Evolutionary conservation across 2,797 vertebrate genomes (phyloP).

Genomic region (Eulemur rubriventer): DNA sequence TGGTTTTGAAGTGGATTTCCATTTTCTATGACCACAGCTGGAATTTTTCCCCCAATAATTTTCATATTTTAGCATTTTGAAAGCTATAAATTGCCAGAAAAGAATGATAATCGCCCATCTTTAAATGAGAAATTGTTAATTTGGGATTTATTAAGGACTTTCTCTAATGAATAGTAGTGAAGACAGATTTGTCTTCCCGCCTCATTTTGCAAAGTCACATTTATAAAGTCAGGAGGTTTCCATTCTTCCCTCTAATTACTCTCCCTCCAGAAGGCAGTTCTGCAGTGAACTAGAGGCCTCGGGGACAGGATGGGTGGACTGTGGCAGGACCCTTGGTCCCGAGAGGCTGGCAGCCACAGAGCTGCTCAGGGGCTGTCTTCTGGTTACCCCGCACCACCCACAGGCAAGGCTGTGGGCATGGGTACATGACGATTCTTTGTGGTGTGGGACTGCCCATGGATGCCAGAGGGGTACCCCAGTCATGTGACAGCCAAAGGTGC

Average conservation of each 20-base stretch:
- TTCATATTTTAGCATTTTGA: constrained; percentile 81
- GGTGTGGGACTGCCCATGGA: background rate
- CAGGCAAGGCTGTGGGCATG: rapidly evolving
- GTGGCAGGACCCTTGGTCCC: background rate
- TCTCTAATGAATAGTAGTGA: constrained; percentile 85
- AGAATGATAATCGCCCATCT: constrained; percentile 82
- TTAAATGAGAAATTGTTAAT: constrained; percentile 86
- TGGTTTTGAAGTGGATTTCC: constrained; percentile 64
- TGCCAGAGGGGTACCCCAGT: background rate
- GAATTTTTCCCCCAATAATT: constrained; percentile 74
- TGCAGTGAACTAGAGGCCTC: rapidly evolving
- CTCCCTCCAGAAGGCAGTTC: constrained; percentile 49
- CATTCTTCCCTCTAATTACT: constrained; percentile 80
- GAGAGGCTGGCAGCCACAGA: background rate
- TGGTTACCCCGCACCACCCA: rapidly evolving
- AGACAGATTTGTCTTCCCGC: constrained; percentile 84
- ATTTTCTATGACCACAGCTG: constrained; percentile 54
- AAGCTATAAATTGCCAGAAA: constrained; percentile 73
- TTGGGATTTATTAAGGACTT: constrained; percentile 88
- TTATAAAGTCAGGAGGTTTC: constrained; percentile 85
- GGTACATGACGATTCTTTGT: background rate
- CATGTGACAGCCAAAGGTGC: background rate
- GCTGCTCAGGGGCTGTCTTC: background rate
- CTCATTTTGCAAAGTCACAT: constrained; percentile 85
- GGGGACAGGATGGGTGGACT: rapidly evolving